These are phyloP conservation scores for Cavia porcellus DNA, from an alignment of 2,113 vertebrate genomes.

Conservation along the genomic window DNA sequence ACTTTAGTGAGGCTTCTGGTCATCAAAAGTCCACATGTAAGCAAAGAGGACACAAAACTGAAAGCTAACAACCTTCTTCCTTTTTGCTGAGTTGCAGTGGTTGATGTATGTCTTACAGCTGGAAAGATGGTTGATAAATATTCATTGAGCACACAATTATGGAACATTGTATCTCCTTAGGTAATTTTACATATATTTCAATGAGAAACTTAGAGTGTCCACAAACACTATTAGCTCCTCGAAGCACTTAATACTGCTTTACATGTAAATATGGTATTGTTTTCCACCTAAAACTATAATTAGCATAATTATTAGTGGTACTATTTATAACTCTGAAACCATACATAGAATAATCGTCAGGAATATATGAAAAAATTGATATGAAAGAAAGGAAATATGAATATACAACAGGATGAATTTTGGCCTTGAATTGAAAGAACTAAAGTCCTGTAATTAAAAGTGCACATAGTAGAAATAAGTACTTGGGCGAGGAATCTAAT, in stretches of 20 bases:
- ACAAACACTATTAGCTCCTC: slow-evolving; percentile 16
- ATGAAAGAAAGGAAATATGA: background rate
- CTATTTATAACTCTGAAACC: background rate
- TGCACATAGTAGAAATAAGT: background rate
- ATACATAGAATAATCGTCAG: background rate
- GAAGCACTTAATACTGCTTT: background rate
- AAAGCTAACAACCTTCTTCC: background rate
- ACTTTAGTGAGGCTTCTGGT: background rate
- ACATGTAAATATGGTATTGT: slow-evolving; percentile 19
- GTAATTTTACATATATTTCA: background rate
- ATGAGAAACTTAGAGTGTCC: background rate
- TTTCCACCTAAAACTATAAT: slow-evolving; percentile 37
- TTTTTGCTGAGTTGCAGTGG: background rate
- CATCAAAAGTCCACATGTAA: background rate
- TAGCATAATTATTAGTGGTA: slow-evolving; percentile 32
- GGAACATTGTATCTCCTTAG: background rate
- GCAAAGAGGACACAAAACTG: background rate
- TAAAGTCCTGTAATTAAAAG: background rate
- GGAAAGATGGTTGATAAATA: background rate
- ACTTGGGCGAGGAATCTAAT: background rate
- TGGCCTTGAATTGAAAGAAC: background rate
- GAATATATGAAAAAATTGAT: background rate
- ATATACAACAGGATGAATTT: background rate
- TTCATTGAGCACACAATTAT: background rate
- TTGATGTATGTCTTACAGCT: background rate